Evolutionary conservation across 2,797 vertebrate species (phyloP).

Genomic region (Microhierax caerulescens): DNA sequence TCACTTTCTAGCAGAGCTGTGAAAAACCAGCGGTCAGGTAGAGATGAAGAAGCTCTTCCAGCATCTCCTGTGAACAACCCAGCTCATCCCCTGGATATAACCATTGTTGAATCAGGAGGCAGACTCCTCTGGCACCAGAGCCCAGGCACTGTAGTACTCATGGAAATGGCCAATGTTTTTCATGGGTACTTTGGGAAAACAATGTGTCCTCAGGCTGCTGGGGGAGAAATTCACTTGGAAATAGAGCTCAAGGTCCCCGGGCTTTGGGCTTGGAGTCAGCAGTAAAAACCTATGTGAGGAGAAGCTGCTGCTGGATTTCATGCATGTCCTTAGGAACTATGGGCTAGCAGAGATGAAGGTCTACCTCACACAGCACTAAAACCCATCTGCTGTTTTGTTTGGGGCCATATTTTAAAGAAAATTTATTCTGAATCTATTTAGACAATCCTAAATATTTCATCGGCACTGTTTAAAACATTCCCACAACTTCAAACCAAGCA

Average conservation of each 20-base stretch:
- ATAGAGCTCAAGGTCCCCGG: not conserved
- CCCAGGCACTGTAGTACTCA: accelerated
- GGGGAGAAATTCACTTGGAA: not conserved
- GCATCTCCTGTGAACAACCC: not conserved
- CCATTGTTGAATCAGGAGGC: not conserved
- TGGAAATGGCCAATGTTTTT: not conserved
- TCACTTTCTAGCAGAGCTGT: not conserved
- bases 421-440: slow-evolving; percentile 27
- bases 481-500: slow-evolving; percentile 14
- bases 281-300: not conserved
- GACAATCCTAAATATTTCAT: slow-evolving; percentile 51
- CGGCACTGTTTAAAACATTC: not conserved
- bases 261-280: not conserved
- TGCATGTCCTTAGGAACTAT: not conserved
- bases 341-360: not conserved
- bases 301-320: not conserved
- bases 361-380: not conserved
- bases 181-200: not conserved
- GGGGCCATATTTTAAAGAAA: not conserved
- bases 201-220: not conserved
- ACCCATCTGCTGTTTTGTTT: slow-evolving; percentile 25
- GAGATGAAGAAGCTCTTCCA: not conserved
- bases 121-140: not conserved
- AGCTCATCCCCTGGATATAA: not conserved
- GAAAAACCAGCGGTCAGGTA: not conserved